Evolutionary conservation across 2,888 invertebrate genomes (phyloP).

Genomic region (Hypomecis punctinalis): DNA sequence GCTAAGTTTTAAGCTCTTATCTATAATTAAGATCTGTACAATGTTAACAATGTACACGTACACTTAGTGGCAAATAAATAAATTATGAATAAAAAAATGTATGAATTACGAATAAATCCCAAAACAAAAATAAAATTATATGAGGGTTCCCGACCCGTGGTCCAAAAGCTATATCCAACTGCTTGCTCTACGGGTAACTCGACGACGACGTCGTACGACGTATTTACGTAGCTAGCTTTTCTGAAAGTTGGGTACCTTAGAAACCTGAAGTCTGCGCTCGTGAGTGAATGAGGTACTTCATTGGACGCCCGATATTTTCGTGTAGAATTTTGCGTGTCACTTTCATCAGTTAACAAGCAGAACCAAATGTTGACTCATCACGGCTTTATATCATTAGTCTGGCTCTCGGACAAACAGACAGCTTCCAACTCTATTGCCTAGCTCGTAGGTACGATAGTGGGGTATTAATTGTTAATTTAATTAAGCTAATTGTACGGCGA

Average conservation of each 20-base stretch:
- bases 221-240: no score
- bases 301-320: slow-evolving; percentile 13
- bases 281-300: neutral
- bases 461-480: slow-evolving; percentile 44
- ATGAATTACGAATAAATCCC: no score
- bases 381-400: slow-evolving; percentile 45
- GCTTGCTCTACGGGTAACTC: neutral
- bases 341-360: slow-evolving; percentile 64
- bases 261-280: neutral
- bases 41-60: no score
- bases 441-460: slow-evolving; percentile 36
- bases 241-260: neutral
- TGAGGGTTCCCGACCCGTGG: no score
- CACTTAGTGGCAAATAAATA: no score
- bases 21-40: no score
- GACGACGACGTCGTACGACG: no score
- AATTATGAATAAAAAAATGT: no score
- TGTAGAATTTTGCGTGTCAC: slow-evolving; percentile 55
- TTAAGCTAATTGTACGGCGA: slow-evolving; percentile 46
- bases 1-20: no score
- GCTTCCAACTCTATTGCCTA: slow-evolving; percentile 35
- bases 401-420: slow-evolving; percentile 19
- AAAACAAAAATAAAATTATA: no score
- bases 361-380: slow-evolving; percentile 59
- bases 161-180: no score